Conservation (phyloP, 2,797 vertebrate genomes). For the Sciaenops ocellatus region DNA sequence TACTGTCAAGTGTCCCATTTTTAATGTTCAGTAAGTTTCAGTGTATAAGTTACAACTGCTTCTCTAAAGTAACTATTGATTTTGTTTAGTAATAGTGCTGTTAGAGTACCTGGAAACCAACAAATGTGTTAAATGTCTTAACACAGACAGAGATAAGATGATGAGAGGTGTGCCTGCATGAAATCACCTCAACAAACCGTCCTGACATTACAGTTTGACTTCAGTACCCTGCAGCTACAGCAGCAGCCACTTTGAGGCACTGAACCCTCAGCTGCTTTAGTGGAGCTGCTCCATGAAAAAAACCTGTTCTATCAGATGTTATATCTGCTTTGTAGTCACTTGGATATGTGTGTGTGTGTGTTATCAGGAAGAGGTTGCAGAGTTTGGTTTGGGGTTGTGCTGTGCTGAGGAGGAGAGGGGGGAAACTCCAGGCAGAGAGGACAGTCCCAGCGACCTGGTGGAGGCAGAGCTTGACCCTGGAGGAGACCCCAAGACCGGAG, state of each 20-base stretch:
- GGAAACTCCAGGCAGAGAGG: slow-evolving; percentile 92
- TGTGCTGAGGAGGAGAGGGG: slow-evolving; percentile 88
- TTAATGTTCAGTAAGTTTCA: background rate
- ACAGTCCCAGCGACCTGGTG: slow-evolving; percentile 88
- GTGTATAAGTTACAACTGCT: background rate
- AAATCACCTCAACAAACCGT: background rate
- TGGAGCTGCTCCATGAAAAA: background rate
- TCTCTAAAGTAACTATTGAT: background rate
- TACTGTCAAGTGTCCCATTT: background rate
- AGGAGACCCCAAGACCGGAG: slow-evolving; percentile 79
- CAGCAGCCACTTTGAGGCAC: background rate
- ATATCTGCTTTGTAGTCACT: background rate
- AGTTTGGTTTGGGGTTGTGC: slow-evolving; percentile 74
- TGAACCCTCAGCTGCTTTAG: background rate
- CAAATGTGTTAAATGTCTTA: background rate
- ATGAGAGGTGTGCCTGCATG: background rate
- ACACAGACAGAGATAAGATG: background rate
- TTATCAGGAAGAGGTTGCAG: slow-evolving; percentile 75
- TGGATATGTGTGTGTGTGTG: background rate
- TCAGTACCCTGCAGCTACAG: background rate
- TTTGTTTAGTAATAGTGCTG: background rate
- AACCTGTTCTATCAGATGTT: background rate
- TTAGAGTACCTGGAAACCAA: background rate
- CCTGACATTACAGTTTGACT: too few relatives aligned
- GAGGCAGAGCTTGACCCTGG: slow-evolving; percentile 90